Evolutionary conservation across 2,797 vertebrate genomes (phyloP), one percentile per base, ranked within the genome.

Genomic region (Paguma larvata): DNA sequence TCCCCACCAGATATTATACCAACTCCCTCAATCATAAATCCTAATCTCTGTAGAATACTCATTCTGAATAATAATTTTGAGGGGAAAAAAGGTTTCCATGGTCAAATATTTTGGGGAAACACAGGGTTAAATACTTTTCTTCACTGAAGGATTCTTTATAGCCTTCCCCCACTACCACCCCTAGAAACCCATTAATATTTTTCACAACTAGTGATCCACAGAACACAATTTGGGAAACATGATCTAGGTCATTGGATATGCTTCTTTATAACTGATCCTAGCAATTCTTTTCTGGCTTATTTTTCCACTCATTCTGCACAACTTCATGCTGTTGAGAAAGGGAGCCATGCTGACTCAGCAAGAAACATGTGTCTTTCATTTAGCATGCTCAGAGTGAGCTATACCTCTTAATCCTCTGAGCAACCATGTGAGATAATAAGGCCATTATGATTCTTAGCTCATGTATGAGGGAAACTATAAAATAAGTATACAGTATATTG

Each of bases 161-260:
- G 16, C 2, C 34, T 91, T 87, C 6, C 14, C 19, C 7, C 1
- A 23, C 7, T 63, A 38, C 67, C 7, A 63, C 5, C n/a, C 16
- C 38, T 84, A 16, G n/a, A 93, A 95, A 67, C 27, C 21, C 32
- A 79, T 70, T 94, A 63, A 89, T 93, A 80, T 70, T 83, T 91
- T 89, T 97, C 8, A 75, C 68, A 85, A 68, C 62, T 88, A 65
- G 8, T 86, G 62, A 91, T 46, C 62, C 30, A 80, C 8, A 89
- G 75, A 91, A 86, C 84, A 48, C 51, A 93, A n/a, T 89, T 94
- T 96, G 19, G 18, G 46, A 96, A 87, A 51, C 77, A 48, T 83
- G 53, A 89, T 92, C 14, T 41, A 92, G 68, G 51, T 44, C 65
- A 90, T 65, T 89, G 89, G 38, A 59, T 84, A 82, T 44, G 23